These are phyloP conservation scores for Ladona fulva DNA, from an alignment of 1,140 invertebrate genomes.

Conservation along the genomic window DNA sequence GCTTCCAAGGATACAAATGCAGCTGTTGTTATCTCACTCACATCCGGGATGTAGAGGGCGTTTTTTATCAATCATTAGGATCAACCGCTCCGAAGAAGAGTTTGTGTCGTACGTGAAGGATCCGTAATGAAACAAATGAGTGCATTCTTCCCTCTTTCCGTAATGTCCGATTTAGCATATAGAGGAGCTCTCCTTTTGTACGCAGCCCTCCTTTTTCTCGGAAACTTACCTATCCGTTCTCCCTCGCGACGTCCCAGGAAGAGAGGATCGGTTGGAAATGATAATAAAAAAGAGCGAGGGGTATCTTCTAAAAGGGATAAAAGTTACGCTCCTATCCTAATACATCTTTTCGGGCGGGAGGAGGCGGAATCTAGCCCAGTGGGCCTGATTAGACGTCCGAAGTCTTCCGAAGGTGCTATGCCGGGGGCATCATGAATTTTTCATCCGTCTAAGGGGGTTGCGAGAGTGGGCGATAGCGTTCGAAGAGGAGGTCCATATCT, in stretches of 20 bases:
- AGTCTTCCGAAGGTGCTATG: not conserved
- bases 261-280: too few relatives aligned
- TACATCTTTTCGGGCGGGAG: not conserved
- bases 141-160: not conserved
- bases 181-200: not conserved
- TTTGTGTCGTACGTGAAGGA: too few relatives aligned
- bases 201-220: not conserved
- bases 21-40: too few relatives aligned
- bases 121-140: not conserved
- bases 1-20: too few relatives aligned
- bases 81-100: too few relatives aligned
- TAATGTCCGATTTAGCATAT: not conserved
- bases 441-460: not conserved
- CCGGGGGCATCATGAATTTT: not conserved
- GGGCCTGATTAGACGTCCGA: conserved; percentile 1
- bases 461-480: not conserved
- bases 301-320: not conserved
- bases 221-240: too few relatives aligned
- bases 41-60: too few relatives aligned
- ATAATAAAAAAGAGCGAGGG: too few relatives aligned
- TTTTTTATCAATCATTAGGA: too few relatives aligned
- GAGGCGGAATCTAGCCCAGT: not conserved
- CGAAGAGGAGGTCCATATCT: not conserved
- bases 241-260: too few relatives aligned
- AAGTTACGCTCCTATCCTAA: not conserved